These are phyloP conservation scores for Sebastes elongatus DNA, from an alignment of 2,797 vertebrate genomes.

Conservation along the genomic window DNA sequence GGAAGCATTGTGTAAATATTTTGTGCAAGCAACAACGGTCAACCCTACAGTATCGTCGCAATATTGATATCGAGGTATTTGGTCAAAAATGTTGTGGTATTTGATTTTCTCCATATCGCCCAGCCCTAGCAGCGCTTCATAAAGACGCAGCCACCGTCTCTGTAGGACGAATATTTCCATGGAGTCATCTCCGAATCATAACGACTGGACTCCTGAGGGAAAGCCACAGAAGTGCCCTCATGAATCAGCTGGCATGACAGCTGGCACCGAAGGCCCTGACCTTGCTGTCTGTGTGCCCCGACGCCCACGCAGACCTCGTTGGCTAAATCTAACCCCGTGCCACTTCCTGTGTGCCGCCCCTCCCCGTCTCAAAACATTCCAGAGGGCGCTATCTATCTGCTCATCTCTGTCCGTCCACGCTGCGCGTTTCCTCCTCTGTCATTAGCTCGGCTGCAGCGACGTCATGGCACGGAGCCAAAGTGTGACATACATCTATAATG, in stretches of 20 bases:
- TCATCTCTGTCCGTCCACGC: slow-evolving; percentile 26
- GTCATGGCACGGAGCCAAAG: slow-evolving; percentile 29
- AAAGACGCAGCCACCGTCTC: not conserved
- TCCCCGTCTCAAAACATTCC: slow-evolving; percentile 66
- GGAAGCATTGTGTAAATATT: too few species aligned
- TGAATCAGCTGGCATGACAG: slow-evolving; percentile 53
- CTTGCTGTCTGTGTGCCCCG: slow-evolving; percentile 15
- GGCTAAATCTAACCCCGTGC: slow-evolving; percentile 41
- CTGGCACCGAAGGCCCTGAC: slow-evolving; percentile 39
- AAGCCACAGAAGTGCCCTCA: slow-evolving; percentile 32
- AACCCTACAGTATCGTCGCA: not conserved
- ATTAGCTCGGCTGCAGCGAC: slow-evolving; percentile 26
- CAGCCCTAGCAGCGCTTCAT: not conserved
- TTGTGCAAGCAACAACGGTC: too few species aligned
- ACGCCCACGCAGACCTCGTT: slow-evolving; percentile 33
- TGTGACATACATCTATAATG: slow-evolving; percentile 13
- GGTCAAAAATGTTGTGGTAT: not conserved
- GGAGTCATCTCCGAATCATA: not conserved
- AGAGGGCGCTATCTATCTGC: slow-evolving; percentile 38
- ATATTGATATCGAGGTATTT: not conserved
- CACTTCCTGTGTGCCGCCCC: slow-evolving; percentile 67
- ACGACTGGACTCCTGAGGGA: slow-evolving; percentile 11
- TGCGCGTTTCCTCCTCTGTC: slow-evolving; percentile 49
- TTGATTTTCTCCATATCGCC: not conserved
- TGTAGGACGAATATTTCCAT: not conserved